phyloP scores from a whole-genome alignment of 1,140 invertebrate species.

The Periplaneta americana region DNA sequence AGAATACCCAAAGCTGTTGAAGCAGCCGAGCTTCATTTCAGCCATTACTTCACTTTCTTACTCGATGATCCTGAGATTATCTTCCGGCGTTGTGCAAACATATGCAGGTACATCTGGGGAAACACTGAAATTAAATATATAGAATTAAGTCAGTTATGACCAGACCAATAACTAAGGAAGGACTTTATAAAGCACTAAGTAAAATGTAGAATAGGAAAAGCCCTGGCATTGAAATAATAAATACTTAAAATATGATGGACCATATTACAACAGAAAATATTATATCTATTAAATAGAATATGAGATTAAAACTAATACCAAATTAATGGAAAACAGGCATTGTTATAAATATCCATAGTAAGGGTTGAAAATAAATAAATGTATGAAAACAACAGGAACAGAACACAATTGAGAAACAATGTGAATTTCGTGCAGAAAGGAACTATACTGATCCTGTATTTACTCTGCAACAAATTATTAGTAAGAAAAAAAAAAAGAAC shows the following conservation, averaged over 20 bases:
- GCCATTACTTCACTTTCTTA: neutral
- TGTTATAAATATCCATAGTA: neutral
- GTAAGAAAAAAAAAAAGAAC: too few relatives aligned
- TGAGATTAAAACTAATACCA: neutral
- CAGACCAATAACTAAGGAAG: too few relatives aligned
- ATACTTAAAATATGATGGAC: neutral
- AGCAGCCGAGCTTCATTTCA: neutral
- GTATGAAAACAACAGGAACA: too few relatives aligned
- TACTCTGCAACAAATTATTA: too few relatives aligned
- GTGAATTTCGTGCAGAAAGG: too few relatives aligned
- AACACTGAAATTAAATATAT: slow-evolving; percentile 62
- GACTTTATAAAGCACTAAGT: too few relatives aligned
- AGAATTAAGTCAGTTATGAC: too few relatives aligned
- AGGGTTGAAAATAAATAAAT: too few relatives aligned
- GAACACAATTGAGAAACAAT: too few relatives aligned
- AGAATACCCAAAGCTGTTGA: neutral
- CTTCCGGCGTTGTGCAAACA: slow-evolving; percentile 82
- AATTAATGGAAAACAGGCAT: neutral
- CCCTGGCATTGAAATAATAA: too few relatives aligned
- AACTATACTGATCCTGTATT: too few relatives aligned
- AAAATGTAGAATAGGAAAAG: too few relatives aligned
- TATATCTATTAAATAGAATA: neutral
- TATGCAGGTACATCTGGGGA: slow-evolving; percentile 75
- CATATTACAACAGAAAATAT: neutral
- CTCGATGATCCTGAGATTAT: slow-evolving; percentile 43